These are phyloP conservation scores for Sinodicranocentrus sp. DNA, from an alignment of 2,888 invertebrate genomes.

Conservation along the genomic window DNA sequence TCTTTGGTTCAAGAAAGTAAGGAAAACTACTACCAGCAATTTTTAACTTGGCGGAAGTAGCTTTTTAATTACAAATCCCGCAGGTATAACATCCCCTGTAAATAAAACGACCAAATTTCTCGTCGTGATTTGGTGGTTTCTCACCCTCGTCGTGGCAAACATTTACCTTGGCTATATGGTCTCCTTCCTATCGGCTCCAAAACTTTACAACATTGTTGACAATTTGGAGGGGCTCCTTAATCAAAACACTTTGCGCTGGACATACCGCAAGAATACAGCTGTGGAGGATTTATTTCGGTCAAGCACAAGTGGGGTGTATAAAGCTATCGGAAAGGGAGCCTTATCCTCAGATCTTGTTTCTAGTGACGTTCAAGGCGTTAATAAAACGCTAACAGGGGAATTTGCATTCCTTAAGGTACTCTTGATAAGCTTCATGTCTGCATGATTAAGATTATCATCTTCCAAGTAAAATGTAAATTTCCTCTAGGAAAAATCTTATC, in stretches of 20 bases:
- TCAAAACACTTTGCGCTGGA: slow-evolving; percentile 72
- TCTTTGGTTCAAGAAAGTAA: slow-evolving; percentile 75
- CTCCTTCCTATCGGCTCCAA: slow-evolving; percentile 74
- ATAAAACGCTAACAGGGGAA: slow-evolving; percentile 66
- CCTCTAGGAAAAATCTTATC: slow-evolving; percentile 73
- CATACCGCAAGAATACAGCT: slow-evolving; percentile 73
- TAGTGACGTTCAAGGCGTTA: slow-evolving; percentile 68
- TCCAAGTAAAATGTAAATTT: neutral
- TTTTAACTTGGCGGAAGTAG: too few relatives aligned
- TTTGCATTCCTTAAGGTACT: slow-evolving; percentile 74
- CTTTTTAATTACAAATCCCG: too few relatives aligned
- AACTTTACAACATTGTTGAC: slow-evolving; percentile 72
- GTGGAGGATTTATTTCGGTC: slow-evolving; percentile 72
- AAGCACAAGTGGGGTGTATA: slow-evolving; percentile 69
- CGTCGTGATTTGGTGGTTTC: slow-evolving; percentile 74
- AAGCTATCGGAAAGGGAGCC: slow-evolving; percentile 70
- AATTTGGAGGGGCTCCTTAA: slow-evolving; percentile 71
- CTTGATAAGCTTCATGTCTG: neutral
- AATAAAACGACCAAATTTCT: slow-evolving; percentile 73
- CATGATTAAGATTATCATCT: neutral
- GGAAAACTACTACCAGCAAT: neutral
- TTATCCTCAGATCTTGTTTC: slow-evolving; percentile 56
- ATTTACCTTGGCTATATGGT: slow-evolving; percentile 76
- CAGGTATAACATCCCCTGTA: slow-evolving; percentile 72
- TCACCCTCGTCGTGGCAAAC: slow-evolving; percentile 73